Evolutionary conservation across 2,113 vertebrate species (phyloP).

Genomic region (Copsychus sechellarum): DNA sequence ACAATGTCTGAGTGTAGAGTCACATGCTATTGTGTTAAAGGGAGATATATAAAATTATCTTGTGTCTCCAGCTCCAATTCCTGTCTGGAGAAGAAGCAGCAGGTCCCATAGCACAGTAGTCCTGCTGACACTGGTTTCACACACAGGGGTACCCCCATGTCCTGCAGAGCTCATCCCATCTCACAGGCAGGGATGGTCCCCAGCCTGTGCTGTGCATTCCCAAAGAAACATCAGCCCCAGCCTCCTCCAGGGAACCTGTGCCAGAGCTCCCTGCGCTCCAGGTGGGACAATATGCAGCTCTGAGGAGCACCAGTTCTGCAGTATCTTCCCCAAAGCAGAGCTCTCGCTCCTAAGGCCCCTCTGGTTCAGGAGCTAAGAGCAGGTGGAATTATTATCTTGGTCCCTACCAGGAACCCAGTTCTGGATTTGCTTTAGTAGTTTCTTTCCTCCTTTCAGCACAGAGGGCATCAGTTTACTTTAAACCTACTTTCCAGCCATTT

Average conservation of each 20-base stretch:
- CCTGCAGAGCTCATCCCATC: not conserved
- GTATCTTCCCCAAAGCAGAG: not conserved
- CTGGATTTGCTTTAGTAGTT: not conserved
- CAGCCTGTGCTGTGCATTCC: not conserved
- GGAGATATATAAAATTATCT: slow-evolving; percentile 29
- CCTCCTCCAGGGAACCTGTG: not conserved
- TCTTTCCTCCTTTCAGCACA: not conserved
- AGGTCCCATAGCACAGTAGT: not conserved
- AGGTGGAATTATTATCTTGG: not conserved
- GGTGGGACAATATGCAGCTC: not conserved
- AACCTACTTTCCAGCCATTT: not conserved
- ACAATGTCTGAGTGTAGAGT: not conserved
- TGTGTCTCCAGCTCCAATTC: not conserved
- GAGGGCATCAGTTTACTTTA: not conserved
- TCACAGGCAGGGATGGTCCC: not conserved
- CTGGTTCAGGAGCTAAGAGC: not conserved
- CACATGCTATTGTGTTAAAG: slow-evolving; percentile 2
- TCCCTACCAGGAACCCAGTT: not conserved
- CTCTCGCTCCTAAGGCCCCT: not conserved
- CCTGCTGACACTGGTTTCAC: not conserved
- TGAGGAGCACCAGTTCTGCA: not conserved
- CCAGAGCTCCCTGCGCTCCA: slow-evolving; percentile 19
- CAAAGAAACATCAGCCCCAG: not conserved
- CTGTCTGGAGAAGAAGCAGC: slow-evolving; percentile 17
- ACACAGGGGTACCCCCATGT: not conserved